Evolutionary conservation across 2,113 vertebrate genomes (phyloP).

Genomic region (human (Homo sapiens)): DNA sequence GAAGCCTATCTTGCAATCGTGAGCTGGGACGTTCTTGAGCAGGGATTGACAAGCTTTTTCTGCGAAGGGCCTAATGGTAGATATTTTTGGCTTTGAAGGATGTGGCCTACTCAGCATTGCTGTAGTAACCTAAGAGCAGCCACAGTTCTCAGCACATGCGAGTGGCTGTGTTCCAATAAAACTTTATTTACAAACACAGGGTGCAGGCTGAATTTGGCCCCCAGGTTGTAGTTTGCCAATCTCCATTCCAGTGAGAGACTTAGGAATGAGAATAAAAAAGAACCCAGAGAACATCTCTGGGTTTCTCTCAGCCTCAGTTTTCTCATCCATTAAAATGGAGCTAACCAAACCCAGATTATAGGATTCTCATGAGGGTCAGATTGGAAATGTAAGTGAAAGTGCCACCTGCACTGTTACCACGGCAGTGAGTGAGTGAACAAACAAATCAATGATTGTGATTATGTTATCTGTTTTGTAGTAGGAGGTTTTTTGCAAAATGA

Average conservation of each 20-base stretch:
- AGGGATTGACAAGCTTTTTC: neutral
- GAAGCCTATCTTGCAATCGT: neutral
- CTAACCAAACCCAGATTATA: neutral
- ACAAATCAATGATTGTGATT: neutral
- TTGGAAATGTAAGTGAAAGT: neutral
- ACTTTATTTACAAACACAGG: neutral
- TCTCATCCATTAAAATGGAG: neutral
- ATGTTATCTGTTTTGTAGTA: neutral
- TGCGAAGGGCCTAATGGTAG: too few relatives aligned
- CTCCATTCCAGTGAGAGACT: neutral
- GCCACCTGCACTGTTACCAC: neutral
- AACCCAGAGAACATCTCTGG: rapidly evolving
- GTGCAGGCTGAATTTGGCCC: neutral
- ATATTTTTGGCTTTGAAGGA: neutral
- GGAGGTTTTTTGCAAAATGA: neutral
- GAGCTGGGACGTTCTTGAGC: neutral
- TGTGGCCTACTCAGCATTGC: rapidly evolving
- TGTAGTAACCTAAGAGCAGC: neutral
- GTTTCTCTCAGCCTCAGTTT: neutral
- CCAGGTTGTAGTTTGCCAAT: rapidly evolving
- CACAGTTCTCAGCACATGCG: rapidly evolving
- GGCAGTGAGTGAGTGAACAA: neutral
- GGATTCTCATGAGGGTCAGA: neutral
- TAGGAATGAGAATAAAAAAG: neutral
- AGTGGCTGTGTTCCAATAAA: neutral